Conservation (phyloP, 2,797 vertebrate genomes). For the Stomatorhinus walkeri region DNA sequence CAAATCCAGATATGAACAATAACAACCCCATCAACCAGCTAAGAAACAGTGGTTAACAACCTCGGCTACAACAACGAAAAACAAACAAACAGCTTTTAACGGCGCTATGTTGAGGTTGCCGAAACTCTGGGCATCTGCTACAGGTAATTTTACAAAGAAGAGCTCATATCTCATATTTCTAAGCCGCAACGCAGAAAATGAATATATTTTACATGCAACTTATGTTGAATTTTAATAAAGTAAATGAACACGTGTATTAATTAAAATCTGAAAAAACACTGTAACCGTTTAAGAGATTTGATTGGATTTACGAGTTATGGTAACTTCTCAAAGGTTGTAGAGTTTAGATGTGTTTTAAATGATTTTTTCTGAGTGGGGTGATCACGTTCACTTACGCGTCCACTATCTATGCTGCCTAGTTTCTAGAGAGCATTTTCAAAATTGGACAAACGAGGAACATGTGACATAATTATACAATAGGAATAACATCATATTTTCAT, state of each 20-base stretch:
- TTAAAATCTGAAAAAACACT: background rate
- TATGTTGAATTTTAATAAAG: background rate
- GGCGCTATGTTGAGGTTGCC: background rate
- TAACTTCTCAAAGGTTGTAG: background rate
- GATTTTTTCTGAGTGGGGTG: background rate
- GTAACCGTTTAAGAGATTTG: background rate
- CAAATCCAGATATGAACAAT: background rate
- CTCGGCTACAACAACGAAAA: background rate
- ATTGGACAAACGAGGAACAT: background rate
- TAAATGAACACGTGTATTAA: background rate
- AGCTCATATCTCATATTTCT: background rate
- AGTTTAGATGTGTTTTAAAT: background rate
- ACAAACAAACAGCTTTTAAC: background rate
- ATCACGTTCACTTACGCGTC: background rate
- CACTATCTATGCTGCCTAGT: background rate
- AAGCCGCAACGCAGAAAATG: background rate
- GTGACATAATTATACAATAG: background rate
- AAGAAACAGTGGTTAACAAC: background rate
- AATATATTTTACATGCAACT: background rate
- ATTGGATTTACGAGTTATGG: background rate
- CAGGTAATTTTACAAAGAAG: background rate
- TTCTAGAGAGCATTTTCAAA: background rate
- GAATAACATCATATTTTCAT: background rate
- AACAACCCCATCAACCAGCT: background rate
- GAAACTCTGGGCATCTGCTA: background rate